Evolutionary conservation across 92 coral and sea anemone species (phyloP), one percentile per base, ranked within the genome.

Genomic region (Heliopora coerulea): DNA sequence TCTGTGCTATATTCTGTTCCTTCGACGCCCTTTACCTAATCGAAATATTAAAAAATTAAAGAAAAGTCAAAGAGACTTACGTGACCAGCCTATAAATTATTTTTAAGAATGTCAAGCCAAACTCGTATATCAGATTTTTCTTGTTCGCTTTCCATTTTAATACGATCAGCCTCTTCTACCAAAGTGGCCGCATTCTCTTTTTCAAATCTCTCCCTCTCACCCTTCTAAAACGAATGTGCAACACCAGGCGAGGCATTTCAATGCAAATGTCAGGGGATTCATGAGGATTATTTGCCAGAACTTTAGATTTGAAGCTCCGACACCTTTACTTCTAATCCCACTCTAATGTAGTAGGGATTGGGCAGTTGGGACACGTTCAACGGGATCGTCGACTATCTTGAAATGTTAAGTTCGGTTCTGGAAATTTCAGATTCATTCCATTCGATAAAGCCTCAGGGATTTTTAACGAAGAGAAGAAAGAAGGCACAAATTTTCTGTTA

Each of bases 81-180:
- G 1, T 28, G 41, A 44, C 20, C 18, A 1, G 42, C 1, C 12
- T 32, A 17, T 6, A 54, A 30, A 12, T 18, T 19, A 50, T 54
- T 0, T 14, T 15, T 5, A 56, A 33, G 25, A 39, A 39, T n/a
- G 13, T 3, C 25, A 63, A 20, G 15, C 54, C 80, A 35, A 19
- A 95, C 99, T 97, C 90, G 91, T 15, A 95, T 68, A 62, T 95
- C 99, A 37, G 99, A 91, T 58, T 95, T 95, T 65, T 95, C 99
- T 74, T 95, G 99, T 30, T 95, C 99, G 33, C 89, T 86, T 59
- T 95, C 99, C 95, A 95, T 86, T 72, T 95, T 90, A 7, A 95
- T 83, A 65, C 96, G 72, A 33, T 95, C 99, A 20, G 91, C 90
- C 32, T 95, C 99, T 29, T 95, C 99, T 34, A 89, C 95, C 46